Evolutionary conservation across 1,140 invertebrate genomes (phyloP), one percentile per base, ranked within the genome.

Genomic region (Pemphigus obesinymphae): DNA sequence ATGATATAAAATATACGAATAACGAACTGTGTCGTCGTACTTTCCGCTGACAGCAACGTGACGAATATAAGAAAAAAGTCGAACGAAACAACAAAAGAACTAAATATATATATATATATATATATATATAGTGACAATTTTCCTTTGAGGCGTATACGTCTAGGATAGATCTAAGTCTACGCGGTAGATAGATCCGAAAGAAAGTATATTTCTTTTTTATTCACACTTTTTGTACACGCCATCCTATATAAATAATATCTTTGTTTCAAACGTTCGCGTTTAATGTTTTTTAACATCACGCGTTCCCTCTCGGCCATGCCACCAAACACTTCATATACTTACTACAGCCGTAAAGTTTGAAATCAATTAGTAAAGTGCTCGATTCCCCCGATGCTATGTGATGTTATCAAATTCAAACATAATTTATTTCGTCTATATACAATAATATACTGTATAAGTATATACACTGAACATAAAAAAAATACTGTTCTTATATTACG

Each of bases 1-100:
- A 53, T 40, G 10, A 40, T n/a, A n/a, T n/a, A n/a, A n/a, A n/a
- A n/a, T n/a, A n/a, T n/a, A n/a, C n/a, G n/a, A n/a, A n/a, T n/a
- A n/a, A n/a, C 26, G 72, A 76, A 76, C 29, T 15, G 50, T 23
- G 26, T 34, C 45, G 73, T 37, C 50, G 48, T 76, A 40, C 11
- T 34, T 37, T 53, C n/a, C 34, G 40, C 75, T 61, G 75, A 58
- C 75, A 78, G 53, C 37, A 53, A 29, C 34, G 55, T 78, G 75
- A 78, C 75, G 75, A 58, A 78, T 78, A 78, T 78, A 61, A 37
- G 53, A 61, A 58, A 78, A 37, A 58, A 78, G 40, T 23, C 23
- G 43, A 72, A 48, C 68, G 34, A 70, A 43, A 70, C 66, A 43
- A 48, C 68, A 72, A 72, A 72, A 72, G 68, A 29, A 43, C 4